These are phyloP conservation scores for Acronicta aceris DNA, from an alignment of 2,888 invertebrate species.

Conservation along the genomic window DNA sequence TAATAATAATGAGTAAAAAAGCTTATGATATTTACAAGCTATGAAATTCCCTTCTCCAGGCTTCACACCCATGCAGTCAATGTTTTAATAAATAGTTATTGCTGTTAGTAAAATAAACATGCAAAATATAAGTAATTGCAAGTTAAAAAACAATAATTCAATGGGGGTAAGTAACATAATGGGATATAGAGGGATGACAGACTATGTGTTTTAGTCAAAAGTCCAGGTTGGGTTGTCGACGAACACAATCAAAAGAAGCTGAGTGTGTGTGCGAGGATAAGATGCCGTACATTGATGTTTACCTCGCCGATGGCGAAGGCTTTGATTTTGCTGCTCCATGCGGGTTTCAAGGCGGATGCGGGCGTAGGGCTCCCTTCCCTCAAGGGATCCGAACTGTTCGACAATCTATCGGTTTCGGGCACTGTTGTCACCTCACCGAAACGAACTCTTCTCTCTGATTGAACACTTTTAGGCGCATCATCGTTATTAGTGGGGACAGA, in stretches of 20 bases:
- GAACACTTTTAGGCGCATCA: conserved; percentile 78
- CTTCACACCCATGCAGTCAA: conserved; percentile 86
- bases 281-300: conserved; percentile 85
- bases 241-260: conserved; percentile 88
- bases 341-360: conserved; percentile 81
- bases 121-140: conserved; percentile 86
- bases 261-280: conserved; percentile 80
- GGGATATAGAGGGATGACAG: conserved; percentile 76
- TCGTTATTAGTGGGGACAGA: conserved; percentile 66
- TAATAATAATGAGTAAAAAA: conserved; percentile 75
- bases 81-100: conserved; percentile 70
- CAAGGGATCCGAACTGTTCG: conserved; percentile 77
- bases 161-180: conserved; percentile 77
- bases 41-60: conserved; percentile 80
- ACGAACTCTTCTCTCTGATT: conserved; percentile 86
- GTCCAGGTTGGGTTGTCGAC: conserved; percentile 79
- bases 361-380: conserved; percentile 79
- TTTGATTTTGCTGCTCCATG: conserved; percentile 88
- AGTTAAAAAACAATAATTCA: conserved; percentile 75
- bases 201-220: conserved; percentile 75
- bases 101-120: conserved; percentile 78
- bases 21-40: conserved; percentile 85
- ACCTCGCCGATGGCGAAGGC: conserved; percentile 89
- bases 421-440: conserved; percentile 85
- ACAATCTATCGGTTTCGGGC: conserved; percentile 76